Evolutionary conservation across 2,888 invertebrate species (phyloP).

Genomic region (Pterostichus madidus): DNA sequence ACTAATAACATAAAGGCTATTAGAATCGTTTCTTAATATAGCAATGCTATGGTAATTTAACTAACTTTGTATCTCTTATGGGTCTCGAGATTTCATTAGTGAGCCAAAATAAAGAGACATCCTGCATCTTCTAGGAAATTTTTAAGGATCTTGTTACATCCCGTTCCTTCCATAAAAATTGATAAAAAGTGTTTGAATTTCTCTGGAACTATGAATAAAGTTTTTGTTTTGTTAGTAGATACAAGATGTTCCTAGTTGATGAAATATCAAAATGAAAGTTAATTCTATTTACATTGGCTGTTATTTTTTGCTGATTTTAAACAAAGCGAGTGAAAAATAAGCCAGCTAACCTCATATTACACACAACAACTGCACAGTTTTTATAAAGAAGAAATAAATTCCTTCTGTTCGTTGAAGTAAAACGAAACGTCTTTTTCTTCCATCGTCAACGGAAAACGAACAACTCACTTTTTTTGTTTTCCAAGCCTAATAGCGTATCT

Average conservation of each 20-base stretch:
- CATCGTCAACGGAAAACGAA: conserved; percentile 46
- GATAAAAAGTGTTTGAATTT: no score
- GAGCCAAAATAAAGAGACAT: no score
- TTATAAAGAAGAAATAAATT: conserved; percentile 49
- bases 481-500: conserved; percentile 51
- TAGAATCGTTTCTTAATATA: no score
- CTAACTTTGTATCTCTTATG: no score
- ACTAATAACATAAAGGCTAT: no score
- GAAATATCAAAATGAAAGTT: conserved; percentile 10
- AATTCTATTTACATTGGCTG: conserved; percentile 6
- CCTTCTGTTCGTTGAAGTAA: conserved; percentile 52
- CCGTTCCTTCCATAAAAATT: no score
- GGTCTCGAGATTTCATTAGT: no score
- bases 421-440: conserved; percentile 58
- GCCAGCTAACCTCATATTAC: conserved; percentile 27
- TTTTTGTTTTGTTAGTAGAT: no score
- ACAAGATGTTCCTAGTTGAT: background rate
- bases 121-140: no score
- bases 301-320: conserved; percentile 10
- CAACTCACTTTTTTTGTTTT: conserved; percentile 46
- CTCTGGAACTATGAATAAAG: no score
- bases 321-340: conserved; percentile 1
- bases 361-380: conserved; percentile 22
- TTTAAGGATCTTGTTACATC: no score
- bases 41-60: no score